Conservation (phyloP, 2,113 vertebrate genomes). For the Todiramphus chloris region DNA sequence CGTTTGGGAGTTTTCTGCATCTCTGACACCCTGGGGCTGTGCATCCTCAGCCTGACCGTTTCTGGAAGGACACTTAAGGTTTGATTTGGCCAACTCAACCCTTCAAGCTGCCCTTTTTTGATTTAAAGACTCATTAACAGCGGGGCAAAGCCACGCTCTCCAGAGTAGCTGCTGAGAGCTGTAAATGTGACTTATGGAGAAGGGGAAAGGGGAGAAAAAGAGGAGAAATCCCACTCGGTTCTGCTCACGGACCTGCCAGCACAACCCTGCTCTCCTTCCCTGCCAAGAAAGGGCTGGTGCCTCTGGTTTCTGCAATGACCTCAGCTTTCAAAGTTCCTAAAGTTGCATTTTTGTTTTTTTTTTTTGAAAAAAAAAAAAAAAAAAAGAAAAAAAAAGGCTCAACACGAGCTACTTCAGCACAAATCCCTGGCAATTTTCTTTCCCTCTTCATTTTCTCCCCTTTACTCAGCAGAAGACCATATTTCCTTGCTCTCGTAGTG, state of each 20-base stretch:
- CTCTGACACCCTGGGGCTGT: neutral
- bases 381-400: neutral
- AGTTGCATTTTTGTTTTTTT: neutral
- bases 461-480: neutral
- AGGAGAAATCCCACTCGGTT: neutral
- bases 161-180: neutral
- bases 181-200: conserved; percentile 1
- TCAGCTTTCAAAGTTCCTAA: neutral
- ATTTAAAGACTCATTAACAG: conserved; percentile 10
- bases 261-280: neutral
- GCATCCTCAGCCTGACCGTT: neutral
- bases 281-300: neutral
- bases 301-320: neutral
- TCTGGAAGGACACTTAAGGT: neutral
- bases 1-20: neutral
- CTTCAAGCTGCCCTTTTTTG: neutral
- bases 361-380: neutral
- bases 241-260: neutral
- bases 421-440: neutral
- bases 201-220: neutral
- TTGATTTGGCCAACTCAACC: neutral
- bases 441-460: neutral
- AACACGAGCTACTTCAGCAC: neutral
- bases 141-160: neutral
- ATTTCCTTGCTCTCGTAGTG: neutral